These are phyloP conservation scores for Phalera bucephala DNA, from an alignment of 2,888 invertebrate species.

Conservation along the genomic window DNA sequence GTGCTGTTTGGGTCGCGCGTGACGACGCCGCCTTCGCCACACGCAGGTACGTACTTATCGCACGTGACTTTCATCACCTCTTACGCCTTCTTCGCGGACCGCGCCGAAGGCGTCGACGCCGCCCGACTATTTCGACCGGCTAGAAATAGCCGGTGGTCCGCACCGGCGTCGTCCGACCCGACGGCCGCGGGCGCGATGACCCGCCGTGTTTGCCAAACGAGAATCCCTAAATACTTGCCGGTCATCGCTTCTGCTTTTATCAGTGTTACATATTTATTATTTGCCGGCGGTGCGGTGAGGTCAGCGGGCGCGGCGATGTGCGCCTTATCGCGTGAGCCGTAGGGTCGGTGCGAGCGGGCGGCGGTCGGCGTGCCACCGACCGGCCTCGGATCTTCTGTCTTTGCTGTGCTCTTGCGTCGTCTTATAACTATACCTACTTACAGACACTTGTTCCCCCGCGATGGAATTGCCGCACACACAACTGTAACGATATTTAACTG, in stretches of 20 bases:
- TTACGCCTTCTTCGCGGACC: conserved; percentile 22
- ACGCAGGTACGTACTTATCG: conserved; percentile 67
- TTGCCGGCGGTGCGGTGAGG: conserved; percentile 75
- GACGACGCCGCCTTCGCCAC: conserved; percentile 48
- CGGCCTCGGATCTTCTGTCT: conserved; percentile 69
- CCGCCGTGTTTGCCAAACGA: conserved; percentile 61
- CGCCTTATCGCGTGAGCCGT: conserved; percentile 72
- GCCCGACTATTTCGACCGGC: conserved; percentile 34
- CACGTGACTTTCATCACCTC: conserved; percentile 50
- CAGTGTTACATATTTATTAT: conserved; percentile 82
- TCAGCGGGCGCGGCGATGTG: conserved; percentile 71
- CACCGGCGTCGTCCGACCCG: conserved; percentile 42
- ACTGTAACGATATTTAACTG: conserved; percentile 4
- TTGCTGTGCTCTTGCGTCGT: conserved; percentile 75
- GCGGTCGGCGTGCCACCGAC: conserved; percentile 45
- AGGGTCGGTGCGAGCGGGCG: conserved; percentile 56
- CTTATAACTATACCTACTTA: conserved; percentile 33
- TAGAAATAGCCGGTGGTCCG: conserved; percentile 54
- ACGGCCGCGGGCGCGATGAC: conserved; percentile 55
- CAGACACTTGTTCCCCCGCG: conserved; percentile 9
- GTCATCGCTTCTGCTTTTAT: conserved; percentile 79
- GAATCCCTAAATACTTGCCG: conserved; percentile 74
- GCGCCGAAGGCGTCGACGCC: conserved; percentile 21
- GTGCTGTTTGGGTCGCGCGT: conserved; percentile 62
- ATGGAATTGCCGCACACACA: conserved; percentile 22